Percentiles rank a stretch among this genome's conserved stretches.
phyloP scores from a whole-genome alignment of 2,113 vertebrate genomes.

The Gymnogyps californianus region DNA sequence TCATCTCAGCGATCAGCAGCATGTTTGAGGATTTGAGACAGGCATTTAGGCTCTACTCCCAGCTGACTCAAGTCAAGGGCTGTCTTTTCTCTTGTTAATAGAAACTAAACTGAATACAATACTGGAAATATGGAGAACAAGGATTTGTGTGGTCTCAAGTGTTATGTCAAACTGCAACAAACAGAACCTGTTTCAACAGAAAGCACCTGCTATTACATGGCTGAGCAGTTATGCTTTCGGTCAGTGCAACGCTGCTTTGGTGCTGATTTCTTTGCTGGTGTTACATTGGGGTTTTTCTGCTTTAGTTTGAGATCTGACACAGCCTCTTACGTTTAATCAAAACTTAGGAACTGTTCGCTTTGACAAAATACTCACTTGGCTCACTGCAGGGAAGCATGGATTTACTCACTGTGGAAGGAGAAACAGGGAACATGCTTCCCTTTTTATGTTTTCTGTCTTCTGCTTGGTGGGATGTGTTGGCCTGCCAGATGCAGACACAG shows the following conservation, averaged over 20 bases:
- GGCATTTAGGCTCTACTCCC: neutral
- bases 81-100: neutral
- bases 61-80: neutral
- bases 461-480: neutral
- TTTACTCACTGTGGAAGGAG: neutral
- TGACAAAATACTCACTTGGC: neutral
- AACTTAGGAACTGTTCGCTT: neutral
- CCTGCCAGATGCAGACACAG: neutral
- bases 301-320: neutral
- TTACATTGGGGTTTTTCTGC: neutral
- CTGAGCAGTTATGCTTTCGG: neutral
- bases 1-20: neutral
- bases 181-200: neutral
- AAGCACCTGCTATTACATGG: accelerated
- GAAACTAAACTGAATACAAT: neutral
- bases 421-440: neutral
- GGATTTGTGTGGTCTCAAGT: neutral
- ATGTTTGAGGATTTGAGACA: neutral
- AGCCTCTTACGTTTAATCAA: neutral
- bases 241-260: neutral
- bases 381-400: neutral
- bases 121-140: neutral
- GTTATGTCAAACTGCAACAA: neutral
- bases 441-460: neutral
- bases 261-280: neutral